Evolutionary conservation across 2,888 invertebrate species (phyloP), one percentile per base, ranked within the genome.

Genomic region (Siphlonurus alternatus): DNA sequence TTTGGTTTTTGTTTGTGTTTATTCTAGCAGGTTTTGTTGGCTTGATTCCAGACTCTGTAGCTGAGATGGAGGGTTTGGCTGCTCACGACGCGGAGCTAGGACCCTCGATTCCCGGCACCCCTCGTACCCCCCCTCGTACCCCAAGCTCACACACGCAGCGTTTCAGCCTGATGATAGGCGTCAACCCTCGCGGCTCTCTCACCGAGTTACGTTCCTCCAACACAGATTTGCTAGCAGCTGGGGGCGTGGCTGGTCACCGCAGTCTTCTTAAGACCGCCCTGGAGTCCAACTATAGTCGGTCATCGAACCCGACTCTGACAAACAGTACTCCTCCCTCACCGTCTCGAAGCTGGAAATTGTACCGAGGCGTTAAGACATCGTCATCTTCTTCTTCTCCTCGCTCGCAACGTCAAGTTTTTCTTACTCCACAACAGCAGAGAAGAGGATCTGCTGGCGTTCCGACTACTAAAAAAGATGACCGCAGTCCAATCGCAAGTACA

Each of bases 161-260:
- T 59, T 74, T 88, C 60, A 87, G 87, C 72, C 80, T 88, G 69
- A 84, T 88, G 77, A 86, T 87, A 2, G 81, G 88, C 69, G 87
- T 83, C 74, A 88, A 88, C 73, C 87, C 87, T 68, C 81, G 88
- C 65, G 88, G 88, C 60, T 88, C 88, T 25, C 74, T 88, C 61
- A 83, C 86, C 67, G 64, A 64, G 10, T 51, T 64, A 23, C 53
- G 61, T 2, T 60, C 64, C 10, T 60, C 59, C 23, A 59, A 64
- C 18, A 56, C 59, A n/a, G 63, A 59, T 22, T 25, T 63, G 25
- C 51, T 59, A 51, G 63, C 59, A 38, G 60, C 53, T 15, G 53
- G 61, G 23, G 61, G 59, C 22, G n/a, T n/a, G n/a, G n/a, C n/a
- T n/a, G n/a, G n/a, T n/a, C 23, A 53, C 20, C 53, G 61, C 10